These are phyloP conservation scores for Drosophila miranda DNA, from an alignment of 1,140 invertebrate species.

Conservation along the genomic window DNA sequence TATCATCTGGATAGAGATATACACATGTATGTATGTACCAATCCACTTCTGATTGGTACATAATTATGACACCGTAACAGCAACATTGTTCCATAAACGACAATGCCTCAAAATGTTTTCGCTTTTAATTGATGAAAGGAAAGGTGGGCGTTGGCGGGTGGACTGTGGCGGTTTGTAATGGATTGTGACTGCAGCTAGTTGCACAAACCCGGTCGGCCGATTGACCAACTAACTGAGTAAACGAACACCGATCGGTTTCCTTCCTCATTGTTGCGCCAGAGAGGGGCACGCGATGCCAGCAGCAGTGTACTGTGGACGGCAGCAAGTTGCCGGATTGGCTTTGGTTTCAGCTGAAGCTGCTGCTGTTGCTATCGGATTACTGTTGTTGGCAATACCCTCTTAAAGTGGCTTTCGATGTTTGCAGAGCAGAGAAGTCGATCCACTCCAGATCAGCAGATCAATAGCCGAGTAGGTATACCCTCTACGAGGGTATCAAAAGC, in stretches of 20 bases:
- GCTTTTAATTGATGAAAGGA: constrained; percentile 20
- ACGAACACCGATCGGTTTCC: constrained; percentile 34
- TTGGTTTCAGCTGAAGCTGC: background rate
- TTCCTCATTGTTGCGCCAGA: constrained; percentile 62
- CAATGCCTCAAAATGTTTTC: background rate
- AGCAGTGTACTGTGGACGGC: constrained; percentile 32
- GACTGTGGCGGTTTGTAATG: background rate
- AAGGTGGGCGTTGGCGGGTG: constrained; percentile 13
- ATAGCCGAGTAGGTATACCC: no score
- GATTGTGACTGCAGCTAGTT: background rate
- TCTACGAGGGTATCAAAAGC: no score
- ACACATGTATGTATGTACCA: no score
- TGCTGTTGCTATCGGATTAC: background rate
- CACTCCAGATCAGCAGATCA: no score
- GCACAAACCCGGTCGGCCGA: constrained; percentile 13
- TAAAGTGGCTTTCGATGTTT: background rate
- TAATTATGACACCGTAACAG: background rate
- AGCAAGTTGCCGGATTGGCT: constrained; percentile 43
- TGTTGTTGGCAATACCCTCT: no score
- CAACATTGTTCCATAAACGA: background rate
- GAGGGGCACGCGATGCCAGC: constrained; percentile 10
- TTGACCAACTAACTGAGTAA: constrained; percentile 60
- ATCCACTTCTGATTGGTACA: no score
- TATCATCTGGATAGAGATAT: no score
- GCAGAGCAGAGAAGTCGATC: no score